phyloP scores from a whole-genome alignment of 1,140 invertebrate species.

The Drosophila jambulina region DNA sequence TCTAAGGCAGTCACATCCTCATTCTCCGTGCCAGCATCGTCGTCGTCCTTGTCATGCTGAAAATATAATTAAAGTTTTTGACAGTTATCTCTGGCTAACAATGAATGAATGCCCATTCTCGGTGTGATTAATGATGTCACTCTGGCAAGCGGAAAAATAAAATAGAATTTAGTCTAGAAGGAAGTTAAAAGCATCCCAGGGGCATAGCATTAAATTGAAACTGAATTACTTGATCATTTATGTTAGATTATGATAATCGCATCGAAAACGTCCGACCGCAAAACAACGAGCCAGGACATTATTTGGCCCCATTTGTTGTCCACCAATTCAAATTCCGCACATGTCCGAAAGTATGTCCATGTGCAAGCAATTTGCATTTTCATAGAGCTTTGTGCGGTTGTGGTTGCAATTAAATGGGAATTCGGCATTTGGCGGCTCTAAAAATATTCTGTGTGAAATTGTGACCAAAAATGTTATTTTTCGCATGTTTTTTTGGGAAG shows the following conservation, averaged over 20 bases:
- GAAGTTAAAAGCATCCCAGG: neutral
- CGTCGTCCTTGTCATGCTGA: constrained; percentile 54
- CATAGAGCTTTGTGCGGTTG: constrained; percentile 35
- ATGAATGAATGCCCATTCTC: constrained; percentile 60
- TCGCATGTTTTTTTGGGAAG: neutral
- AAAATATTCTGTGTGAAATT: constrained; percentile 18
- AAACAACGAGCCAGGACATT: constrained; percentile 1
- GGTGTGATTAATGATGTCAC: constrained; percentile 66
- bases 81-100: constrained; percentile 76
- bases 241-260: constrained; percentile 48
- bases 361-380: constrained; percentile 25
- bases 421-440: neutral
- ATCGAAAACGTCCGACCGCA: constrained; percentile 26
- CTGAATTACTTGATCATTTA: constrained; percentile 42
- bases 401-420: constrained; percentile 30
- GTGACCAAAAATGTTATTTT: constrained; percentile 3
- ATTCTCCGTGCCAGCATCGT: constrained; percentile 7
- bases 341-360: constrained; percentile 4
- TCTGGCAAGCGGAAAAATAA: constrained; percentile 20
- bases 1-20: constrained; percentile 40
- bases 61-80: constrained; percentile 84
- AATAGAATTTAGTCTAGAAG: constrained; percentile 3
- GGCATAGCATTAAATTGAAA: constrained; percentile 10
- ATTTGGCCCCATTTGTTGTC: constrained; percentile 17
- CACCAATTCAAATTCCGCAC: constrained; percentile 31